phyloP scores from a whole-genome alignment of 2,888 invertebrate species.

The Allolobophora icterica region DNA sequence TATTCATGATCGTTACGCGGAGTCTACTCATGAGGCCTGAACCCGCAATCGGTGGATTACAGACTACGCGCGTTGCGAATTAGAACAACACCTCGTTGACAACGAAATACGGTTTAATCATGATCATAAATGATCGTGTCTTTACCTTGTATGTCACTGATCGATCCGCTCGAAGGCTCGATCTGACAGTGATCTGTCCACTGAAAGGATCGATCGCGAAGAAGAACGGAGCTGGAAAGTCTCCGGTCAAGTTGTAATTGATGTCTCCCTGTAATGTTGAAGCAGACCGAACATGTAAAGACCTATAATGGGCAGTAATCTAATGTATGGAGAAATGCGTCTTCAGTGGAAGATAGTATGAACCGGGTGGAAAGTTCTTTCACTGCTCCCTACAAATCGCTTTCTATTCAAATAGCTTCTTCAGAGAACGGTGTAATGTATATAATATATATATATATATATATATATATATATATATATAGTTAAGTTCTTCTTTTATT shows the following conservation, averaged over 20 bases:
- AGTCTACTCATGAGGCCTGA: neutral
- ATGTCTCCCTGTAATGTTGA: slow-evolving; percentile 51
- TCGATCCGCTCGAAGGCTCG: slow-evolving; percentile 44
- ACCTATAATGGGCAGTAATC: neutral
- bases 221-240: slow-evolving; percentile 56
- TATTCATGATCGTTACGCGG: neutral
- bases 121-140: too few species aligned
- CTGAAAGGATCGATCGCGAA: slow-evolving; percentile 52
- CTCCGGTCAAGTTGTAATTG: slow-evolving; percentile 57
- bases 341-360: neutral
- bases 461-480: too few species aligned
- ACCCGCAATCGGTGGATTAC: neutral
- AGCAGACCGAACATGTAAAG: neutral
- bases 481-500: too few species aligned
- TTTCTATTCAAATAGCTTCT: too few species aligned
- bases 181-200: slow-evolving; percentile 50
- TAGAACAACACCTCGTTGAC: neutral
- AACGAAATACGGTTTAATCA: neutral
- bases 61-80: neutral
- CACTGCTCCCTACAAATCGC: too few species aligned
- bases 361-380: too few species aligned
- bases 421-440: too few species aligned
- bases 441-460: too few species aligned
- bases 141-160: slow-evolving; percentile 44
- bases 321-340: neutral